Evolutionary conservation across 2,797 vertebrate species (phyloP), one percentile per base, ranked within the genome.

Genomic region (Diceros bicornis): DNA sequence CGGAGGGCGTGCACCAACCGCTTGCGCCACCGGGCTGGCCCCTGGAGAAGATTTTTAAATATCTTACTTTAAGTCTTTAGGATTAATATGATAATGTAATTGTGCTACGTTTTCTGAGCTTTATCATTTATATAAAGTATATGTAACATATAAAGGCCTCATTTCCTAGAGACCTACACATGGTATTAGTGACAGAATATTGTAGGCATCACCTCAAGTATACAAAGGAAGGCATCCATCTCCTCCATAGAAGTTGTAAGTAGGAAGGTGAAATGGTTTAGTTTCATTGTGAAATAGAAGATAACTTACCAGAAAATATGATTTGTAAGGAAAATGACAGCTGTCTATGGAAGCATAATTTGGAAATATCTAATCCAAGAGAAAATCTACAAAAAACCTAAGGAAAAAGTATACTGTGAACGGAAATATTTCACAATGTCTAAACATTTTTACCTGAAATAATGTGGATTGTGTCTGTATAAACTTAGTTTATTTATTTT

Each of bases 391-490:
- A 29, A 41, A 74, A 68, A 6, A 87, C 7, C 17, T 68, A 57
- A 52, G 34, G 12, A 71, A 62, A 64, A 62, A 41, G 12, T 41
- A 41, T 41, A 41, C 41, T 41, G 41, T 41, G 41, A 41, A 41
- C 5, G 4, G 41, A 41, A 41, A 41, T 41, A 5, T 78, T 59
- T 75, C 6, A 86, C 2, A 55, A 7, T 84, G 11, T 82, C 17
- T 89, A 61, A 89, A 72, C 0, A 61, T 74, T 85, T 94, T 83
- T 92, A 89, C 12, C 34, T 66, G 55, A 96, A 97, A 94, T 92
- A 2, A 59, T 91, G 25, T 92, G 20, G 8, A 61, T 75, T 81
- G 0, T 89, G 13, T 77, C 23, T 16, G 61, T 79, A 68, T 29
- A 91, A 91, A 55, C 10, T 37, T 66, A n/a, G 64, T n/a, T n/a